Conservation (phyloP, 2,888 invertebrate species). For the Yponomeuta sedellus region DNA sequence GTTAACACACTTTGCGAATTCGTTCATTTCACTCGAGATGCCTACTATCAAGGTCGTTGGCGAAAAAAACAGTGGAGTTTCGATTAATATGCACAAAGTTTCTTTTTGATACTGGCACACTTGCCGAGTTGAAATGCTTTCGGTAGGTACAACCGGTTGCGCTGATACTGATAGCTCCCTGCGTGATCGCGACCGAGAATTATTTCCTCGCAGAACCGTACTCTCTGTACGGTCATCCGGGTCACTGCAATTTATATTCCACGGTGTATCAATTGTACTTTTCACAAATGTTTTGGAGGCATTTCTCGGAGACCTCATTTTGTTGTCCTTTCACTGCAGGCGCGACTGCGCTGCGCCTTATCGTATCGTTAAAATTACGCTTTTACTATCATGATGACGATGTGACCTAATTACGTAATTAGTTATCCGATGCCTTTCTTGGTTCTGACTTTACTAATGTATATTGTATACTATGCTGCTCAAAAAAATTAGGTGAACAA, state of each 20-base stretch:
- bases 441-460: background rate
- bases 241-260: constrained; percentile 47
- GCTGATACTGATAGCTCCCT: constrained; percentile 33
- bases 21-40: background rate
- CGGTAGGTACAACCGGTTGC: constrained; percentile 50
- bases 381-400: background rate
- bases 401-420: background rate
- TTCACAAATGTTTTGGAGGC: background rate
- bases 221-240: constrained; percentile 38
- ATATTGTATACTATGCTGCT: too few relatives aligned
- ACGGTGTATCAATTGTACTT: background rate
- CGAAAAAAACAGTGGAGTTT: constrained; percentile 18
- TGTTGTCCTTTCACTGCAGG: background rate
- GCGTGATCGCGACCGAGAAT: constrained; percentile 42
- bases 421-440: background rate
- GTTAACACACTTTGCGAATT: constrained; percentile 8
- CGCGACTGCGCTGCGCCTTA: background rate
- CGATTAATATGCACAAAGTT: constrained; percentile 43
- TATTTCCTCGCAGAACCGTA: constrained; percentile 41
- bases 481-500: too few relatives aligned
- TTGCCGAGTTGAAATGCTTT: constrained; percentile 41
- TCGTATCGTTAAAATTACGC: background rate
- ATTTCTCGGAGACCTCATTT: background rate
- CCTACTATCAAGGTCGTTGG: constrained; percentile 48
- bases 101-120: constrained; percentile 53